Evolutionary conservation across 2,888 invertebrate species (phyloP).

Genomic region (Archaeoteleia sp.): DNA sequence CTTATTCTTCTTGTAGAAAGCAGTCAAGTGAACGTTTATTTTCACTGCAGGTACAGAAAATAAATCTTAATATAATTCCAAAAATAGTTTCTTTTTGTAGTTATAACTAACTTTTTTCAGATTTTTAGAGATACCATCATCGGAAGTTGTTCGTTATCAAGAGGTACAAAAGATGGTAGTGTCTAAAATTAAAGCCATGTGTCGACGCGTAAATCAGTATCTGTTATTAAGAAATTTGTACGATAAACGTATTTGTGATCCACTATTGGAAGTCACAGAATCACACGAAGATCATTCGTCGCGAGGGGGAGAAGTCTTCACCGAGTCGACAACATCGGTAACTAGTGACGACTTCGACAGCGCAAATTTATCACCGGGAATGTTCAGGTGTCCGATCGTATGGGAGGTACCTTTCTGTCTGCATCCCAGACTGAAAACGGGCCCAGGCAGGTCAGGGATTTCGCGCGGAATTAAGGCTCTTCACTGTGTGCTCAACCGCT

Average conservation of each 20-base stretch:
- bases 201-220: constrained; percentile 82
- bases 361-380: constrained; percentile 79
- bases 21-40: constrained; percentile 80
- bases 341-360: constrained; percentile 40
- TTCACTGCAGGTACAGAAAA: constrained; percentile 79
- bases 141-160: constrained; percentile 76
- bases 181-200: constrained; percentile 78
- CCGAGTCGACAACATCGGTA: constrained; percentile 44
- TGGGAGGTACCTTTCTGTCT: constrained; percentile 83
- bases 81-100: not conserved
- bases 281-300: constrained; percentile 75
- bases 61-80: not conserved
- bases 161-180: constrained; percentile 77
- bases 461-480: constrained; percentile 81
- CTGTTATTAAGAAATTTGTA: constrained; percentile 82
- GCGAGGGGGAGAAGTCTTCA: constrained; percentile 61
- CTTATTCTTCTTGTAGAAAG: constrained; percentile 79
- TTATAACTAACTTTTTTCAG: constrained; percentile 69
- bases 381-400: constrained; percentile 84
- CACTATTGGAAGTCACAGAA: constrained; percentile 80
- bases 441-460: constrained; percentile 78
- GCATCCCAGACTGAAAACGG: constrained; percentile 83
- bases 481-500: constrained; percentile 80
- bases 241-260: constrained; percentile 81
- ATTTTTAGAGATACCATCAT: constrained; percentile 77